A percentile compares a stretch with the other conserved stretches of the same genome.
phyloP scores from a whole-genome alignment of 2,797 vertebrate genomes.

The Euphonia xanthogaster region DNA sequence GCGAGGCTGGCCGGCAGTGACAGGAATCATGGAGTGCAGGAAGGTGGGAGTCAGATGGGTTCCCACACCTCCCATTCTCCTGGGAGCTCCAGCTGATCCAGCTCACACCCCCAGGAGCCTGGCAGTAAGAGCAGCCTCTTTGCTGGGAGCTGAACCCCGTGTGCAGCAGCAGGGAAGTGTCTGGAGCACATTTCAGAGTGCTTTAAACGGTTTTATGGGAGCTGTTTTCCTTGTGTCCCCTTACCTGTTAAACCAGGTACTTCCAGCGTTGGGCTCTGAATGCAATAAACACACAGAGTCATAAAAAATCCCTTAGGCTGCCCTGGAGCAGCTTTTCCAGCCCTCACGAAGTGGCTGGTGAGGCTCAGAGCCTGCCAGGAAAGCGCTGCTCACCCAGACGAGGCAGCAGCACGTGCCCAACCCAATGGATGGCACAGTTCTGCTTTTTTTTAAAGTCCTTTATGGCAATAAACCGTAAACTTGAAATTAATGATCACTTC shows the following conservation, averaged over 20 bases:
- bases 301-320: not conserved
- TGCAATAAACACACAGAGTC: not conserved
- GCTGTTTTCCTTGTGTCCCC: not conserved
- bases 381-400: not conserved
- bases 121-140: not conserved
- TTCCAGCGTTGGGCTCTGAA: not conserved
- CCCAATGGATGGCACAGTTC: not conserved
- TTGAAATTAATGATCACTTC: constrained; percentile 29
- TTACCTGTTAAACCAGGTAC: constrained; percentile 7
- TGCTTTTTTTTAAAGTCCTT: not conserved
- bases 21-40: not conserved
- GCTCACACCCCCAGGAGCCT: not conserved
- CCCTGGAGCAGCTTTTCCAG: not conserved
- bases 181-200: not conserved
- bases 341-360: not conserved
- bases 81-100: not conserved
- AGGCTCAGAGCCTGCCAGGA: not conserved
- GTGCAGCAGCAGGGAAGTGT: not conserved
- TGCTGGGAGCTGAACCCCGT: not conserved
- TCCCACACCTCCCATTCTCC: not conserved
- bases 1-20: not conserved
- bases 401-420: not conserved
- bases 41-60: not conserved
- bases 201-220: not conserved
- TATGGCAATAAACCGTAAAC: not conserved